Conservation (phyloP, 2,797 vertebrate genomes). For the Sebastolobus alascanus region DNA sequence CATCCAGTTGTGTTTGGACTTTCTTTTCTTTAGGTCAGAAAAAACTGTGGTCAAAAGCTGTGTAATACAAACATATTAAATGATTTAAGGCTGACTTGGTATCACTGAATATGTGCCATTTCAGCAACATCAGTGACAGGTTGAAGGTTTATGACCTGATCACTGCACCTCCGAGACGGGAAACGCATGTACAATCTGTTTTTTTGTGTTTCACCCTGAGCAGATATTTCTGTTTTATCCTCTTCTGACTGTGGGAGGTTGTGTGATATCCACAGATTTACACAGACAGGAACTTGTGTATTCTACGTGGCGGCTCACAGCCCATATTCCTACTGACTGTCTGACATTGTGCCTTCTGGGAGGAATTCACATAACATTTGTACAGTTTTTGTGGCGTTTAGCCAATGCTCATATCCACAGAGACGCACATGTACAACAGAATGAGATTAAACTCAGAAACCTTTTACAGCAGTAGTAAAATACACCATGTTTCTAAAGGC, state of each 20-base stretch:
- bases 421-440: constrained; percentile 21
- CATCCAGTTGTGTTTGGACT: background rate
- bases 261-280: constrained; percentile 36
- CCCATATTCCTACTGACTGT: constrained; percentile 38
- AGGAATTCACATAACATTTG: constrained; percentile 55
- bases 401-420: constrained; percentile 47
- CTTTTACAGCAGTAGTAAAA: constrained; percentile 5
- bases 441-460: constrained; percentile 43
- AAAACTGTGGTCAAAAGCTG: background rate
- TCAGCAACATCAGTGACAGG: background rate
- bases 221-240: constrained; percentile 26
- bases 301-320: constrained; percentile 28
- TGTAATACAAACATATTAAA: background rate
- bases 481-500: background rate
- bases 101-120: background rate
- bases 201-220: constrained; percentile 6
- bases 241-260: constrained; percentile 14
- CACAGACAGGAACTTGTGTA: constrained; percentile 47
- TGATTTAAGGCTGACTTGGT: background rate
- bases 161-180: background rate
- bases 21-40: background rate
- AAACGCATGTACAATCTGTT: background rate
- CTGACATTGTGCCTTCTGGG: constrained; percentile 54
- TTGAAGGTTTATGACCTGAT: background rate
- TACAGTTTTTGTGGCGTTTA: constrained; percentile 56